These are phyloP conservation scores for Drosophila santomea DNA, from an alignment of 1,140 invertebrate genomes.

Conservation along the genomic window DNA sequence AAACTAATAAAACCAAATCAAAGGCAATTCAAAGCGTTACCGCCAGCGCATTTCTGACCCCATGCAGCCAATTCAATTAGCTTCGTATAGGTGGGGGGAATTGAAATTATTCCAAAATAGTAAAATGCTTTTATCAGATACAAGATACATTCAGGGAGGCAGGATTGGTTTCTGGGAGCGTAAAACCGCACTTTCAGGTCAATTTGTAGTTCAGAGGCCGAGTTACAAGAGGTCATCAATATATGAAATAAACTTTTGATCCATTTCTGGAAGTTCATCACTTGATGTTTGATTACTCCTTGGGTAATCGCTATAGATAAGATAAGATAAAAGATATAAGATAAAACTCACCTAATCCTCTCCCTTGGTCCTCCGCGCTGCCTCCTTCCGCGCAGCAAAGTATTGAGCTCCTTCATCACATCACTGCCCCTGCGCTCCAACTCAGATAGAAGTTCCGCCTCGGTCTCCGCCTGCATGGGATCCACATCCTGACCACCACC, in stretches of 20 bases:
- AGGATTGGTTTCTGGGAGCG: background rate
- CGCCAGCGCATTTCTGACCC: constrained; percentile 26
- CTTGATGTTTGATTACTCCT: background rate
- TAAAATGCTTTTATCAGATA: constrained; percentile 5
- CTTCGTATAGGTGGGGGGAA: constrained; percentile 15
- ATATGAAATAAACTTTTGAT: background rate
- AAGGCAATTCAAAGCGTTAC: constrained; percentile 36
- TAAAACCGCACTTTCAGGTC: background rate
- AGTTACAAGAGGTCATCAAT: background rate
- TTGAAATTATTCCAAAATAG: constrained; percentile 1
- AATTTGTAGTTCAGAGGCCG: background rate
- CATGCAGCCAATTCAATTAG: constrained; percentile 66
- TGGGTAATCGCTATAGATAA: too few species aligned
- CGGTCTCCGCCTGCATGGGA: constrained; percentile 55
- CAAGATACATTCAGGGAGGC: background rate
- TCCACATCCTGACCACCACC: constrained; percentile 81
- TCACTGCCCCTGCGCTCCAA: constrained; percentile 86
- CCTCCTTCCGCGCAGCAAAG: constrained; percentile 51
- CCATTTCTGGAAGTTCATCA: background rate
- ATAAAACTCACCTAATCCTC: constrained; percentile 66
- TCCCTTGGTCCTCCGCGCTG: constrained; percentile 59
- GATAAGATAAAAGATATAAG: too few species aligned
- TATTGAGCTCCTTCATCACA: constrained; percentile 86
- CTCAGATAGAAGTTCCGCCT: constrained; percentile 86
- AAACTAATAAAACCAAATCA: constrained; percentile 61